Percentiles rank a stretch among this genome's conserved stretches.
phyloP scores from a whole-genome alignment of 2,113 vertebrate species.

The Dipodomys stephensi region DNA sequence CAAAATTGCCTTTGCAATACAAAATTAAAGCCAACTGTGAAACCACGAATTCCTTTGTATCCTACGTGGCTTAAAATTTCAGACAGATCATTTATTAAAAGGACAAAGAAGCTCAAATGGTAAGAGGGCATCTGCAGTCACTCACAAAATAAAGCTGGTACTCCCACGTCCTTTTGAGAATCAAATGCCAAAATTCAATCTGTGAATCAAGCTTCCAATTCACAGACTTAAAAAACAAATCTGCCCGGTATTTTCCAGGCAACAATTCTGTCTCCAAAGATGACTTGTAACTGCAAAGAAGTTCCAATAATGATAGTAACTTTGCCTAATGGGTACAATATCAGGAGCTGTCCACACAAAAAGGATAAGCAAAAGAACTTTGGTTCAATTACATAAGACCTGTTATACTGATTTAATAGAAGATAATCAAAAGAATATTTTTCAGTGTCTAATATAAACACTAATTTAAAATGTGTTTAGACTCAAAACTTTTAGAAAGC shows the following conservation, averaged over 20 bases:
- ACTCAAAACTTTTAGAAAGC: constrained; percentile 30
- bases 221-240: background rate
- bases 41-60: constrained; percentile 27
- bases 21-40: constrained; percentile 56
- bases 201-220: background rate
- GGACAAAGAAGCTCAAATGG: constrained; percentile 35
- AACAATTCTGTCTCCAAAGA: constrained; percentile 67
- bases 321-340: background rate
- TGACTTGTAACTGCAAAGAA: constrained; percentile 34
- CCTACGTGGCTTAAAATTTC: constrained; percentile 51
- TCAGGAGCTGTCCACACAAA: constrained; percentile 22
- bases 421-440: constrained; percentile 46
- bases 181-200: constrained; percentile 46
- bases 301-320: constrained; percentile 51
- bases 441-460: constrained; percentile 45
- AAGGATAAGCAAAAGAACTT: constrained; percentile 68
- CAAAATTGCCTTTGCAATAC: constrained; percentile 1
- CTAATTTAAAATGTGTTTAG: constrained; percentile 48
- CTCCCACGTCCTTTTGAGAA: background rate
- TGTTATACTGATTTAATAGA: constrained; percentile 41
- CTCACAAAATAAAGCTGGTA: constrained; percentile 50
- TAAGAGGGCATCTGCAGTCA: constrained; percentile 62
- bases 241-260: constrained; percentile 34
- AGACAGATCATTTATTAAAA: constrained; percentile 52
- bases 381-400: constrained; percentile 59